Percentiles rank a stretch among this genome's conserved stretches.
Evolutionary conservation across 2,888 invertebrate species (phyloP).

Genomic region (Cylloceria caligata): DNA sequence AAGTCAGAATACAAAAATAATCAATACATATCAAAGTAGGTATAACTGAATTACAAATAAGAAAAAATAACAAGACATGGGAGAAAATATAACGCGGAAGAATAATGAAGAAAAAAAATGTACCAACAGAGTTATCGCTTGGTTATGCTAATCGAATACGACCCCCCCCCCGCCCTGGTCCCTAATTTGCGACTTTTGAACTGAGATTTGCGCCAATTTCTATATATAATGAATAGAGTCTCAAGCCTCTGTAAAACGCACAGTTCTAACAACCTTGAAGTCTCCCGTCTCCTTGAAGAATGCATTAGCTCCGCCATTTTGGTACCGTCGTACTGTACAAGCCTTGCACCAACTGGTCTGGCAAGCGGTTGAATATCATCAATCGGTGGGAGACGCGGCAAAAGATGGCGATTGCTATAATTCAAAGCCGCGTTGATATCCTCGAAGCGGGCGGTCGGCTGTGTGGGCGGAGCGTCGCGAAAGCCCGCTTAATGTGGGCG

Average conservation of each 20-base stretch:
- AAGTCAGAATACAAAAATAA: too few relatives aligned
- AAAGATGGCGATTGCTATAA: slow-evolving; percentile 66
- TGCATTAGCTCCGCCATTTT: slow-evolving; percentile 68
- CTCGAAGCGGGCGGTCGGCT: slow-evolving; percentile 40
- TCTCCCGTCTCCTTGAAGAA: slow-evolving; percentile 35
- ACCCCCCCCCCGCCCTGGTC: too few relatives aligned
- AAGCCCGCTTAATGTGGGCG: slow-evolving; percentile 34
- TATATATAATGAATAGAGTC: not conserved
- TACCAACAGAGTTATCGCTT: too few relatives aligned
- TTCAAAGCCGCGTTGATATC: slow-evolving; percentile 70
- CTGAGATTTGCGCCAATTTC: too few relatives aligned
- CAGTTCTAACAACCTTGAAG: slow-evolving; percentile 26
- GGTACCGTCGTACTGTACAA: slow-evolving; percentile 52
- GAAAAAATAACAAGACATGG: too few relatives aligned
- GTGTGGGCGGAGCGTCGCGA: slow-evolving; percentile 41
- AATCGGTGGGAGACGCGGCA: slow-evolving; percentile 14
- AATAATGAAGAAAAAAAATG: too few relatives aligned
- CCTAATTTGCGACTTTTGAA: too few relatives aligned
- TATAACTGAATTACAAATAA: too few relatives aligned
- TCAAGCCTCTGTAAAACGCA: not conserved
- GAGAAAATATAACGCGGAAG: too few relatives aligned
- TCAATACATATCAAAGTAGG: too few relatives aligned
- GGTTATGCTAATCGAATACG: too few relatives aligned
- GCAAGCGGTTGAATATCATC: slow-evolving; percentile 11
- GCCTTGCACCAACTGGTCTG: slow-evolving; percentile 22